Evolutionary conservation across 2,888 invertebrate genomes (phyloP), one percentile per base, ranked within the genome.

Genomic region (Didymodactylos carnosus): DNA sequence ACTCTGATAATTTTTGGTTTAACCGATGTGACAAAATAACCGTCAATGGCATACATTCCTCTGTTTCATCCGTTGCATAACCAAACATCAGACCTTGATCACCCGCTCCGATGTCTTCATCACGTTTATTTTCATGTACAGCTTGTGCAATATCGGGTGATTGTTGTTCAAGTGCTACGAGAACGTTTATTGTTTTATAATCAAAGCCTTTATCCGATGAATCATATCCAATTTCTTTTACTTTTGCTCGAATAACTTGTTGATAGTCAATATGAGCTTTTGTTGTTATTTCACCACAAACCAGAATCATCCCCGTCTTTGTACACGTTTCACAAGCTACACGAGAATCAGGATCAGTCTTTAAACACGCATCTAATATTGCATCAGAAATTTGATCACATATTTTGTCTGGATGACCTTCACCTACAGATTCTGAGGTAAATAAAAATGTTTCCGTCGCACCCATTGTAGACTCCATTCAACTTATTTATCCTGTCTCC

Each of bases 201-300:
- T 99, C 98, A 87, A 99, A 99, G 29, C 83, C 83, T 78, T 95
- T 95, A 41, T 91, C 90, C 49, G 93, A 94, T 83, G 93, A 93
- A 83, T 99, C 98, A 84, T 98, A 99, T 76, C 98, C 98, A 83
- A 99, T 98, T 83, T 94, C 92, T 84, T 92, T 90, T 74, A 99
- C 90, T 6, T 97, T 94, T 77, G 94, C 92, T 78, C 98, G 88
- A 72, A 97, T 94, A 77, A 98, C 91, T 84, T 90, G 90, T 84
- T 98, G 97, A 83, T 98, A 99, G 83, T 99, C 97, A 76, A 99
- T 91, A 78, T 90, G 89, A 25, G 97, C 98, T 84, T 92, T 93
- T 19, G 97, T 97, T 78, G 97, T 94, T 79, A 99, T 98, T 87
- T 99, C 98, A 76, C 98, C 98, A 83, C 94, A 94, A 75, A 99